Percentiles rank a stretch among this genome's conserved stretches.
phyloP scores from a whole-genome alignment of 2,113 vertebrate genomes.

The Datnioides undecimradiatus region DNA sequence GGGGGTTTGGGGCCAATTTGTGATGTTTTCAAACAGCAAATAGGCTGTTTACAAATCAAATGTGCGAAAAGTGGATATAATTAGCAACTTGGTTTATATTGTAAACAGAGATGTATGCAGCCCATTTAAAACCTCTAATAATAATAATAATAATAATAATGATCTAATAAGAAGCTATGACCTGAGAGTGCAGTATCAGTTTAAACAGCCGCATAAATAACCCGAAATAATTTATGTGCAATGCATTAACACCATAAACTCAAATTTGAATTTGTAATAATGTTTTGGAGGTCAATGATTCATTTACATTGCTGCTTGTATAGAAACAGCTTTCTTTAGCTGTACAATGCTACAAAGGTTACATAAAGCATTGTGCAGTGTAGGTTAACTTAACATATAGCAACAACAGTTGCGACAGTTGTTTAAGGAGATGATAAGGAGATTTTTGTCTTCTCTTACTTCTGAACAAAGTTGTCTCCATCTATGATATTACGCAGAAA shows the following conservation, averaged over 20 bases:
- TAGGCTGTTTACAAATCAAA: neutral
- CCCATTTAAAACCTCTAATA: neutral
- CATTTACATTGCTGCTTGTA: neutral
- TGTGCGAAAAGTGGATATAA: neutral
- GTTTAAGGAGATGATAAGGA: neutral
- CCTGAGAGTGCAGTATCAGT: neutral
- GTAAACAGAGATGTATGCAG: neutral
- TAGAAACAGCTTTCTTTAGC: neutral
- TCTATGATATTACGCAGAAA: neutral
- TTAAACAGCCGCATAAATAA: slow-evolving; percentile 9
- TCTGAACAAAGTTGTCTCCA: slow-evolving; percentile 19
- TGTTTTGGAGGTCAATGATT: slow-evolving; percentile 9
- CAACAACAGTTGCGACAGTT: slow-evolving; percentile 4
- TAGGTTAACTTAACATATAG: neutral
- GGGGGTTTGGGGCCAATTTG: slow-evolving; percentile 9
- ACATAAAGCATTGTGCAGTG: neutral
- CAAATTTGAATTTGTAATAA: slow-evolving; percentile 14
- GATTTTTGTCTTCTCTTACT: neutral
- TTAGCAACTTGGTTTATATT: slow-evolving; percentile 3
- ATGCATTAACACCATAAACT: neutral
- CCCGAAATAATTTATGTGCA: neutral
- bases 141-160: too few relatives aligned
- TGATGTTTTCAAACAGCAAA: slow-evolving; percentile 19
- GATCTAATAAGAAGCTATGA: neutral
- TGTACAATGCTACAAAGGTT: neutral